Base-by-base conservation (phyloP, 2,888 invertebrate genomes). In the Callyntrura guangdongensis region DNA sequence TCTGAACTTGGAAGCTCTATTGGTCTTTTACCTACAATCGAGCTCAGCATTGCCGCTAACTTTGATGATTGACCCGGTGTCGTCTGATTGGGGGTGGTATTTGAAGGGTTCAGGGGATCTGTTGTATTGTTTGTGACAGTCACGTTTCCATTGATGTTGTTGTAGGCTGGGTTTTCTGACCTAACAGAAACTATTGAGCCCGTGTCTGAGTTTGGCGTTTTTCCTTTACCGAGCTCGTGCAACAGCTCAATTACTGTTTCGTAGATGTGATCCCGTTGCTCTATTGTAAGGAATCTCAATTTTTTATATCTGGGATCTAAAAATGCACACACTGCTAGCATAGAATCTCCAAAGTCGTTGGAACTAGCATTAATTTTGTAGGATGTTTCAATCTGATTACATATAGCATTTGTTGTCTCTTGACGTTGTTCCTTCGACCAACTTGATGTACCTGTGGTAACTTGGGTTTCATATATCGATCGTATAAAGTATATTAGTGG, bases 241-340 rank as follows among this genome's bases (percentile, higher is more conserved):
- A 89, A 25, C 2, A 86, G 25, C 8, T 86, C 86, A 6, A 79
- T 14, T 0, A 81, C 61, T 3, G 22, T 47, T 5, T 90, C 86
- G 20, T 86, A 45, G 0, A 90, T 22, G 8, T 27, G 5, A 12
- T 79, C 12, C 17, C 83, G 47, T 17, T 92, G 91, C 11, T 87
- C 82, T 0, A 77, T 59, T 11, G 59, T 86, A 6, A 92, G 49
- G 61, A 91, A 92, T 11, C 64, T 74, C 27, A 92, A 17, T 2
- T 87, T 79, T 61, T 92, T 92, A 69, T 90, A 92, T 20, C 92
- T 64, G 0, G 92, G 92, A 53, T 92, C 91, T 0, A 92, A 27
- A 83, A 88, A 91, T 17, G 84, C 27, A 59, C 77, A 91, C 22
- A 77, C 64, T 1, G 81, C 81, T 4, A 90, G 17, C 14, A 53